Evolutionary conservation across 2,113 vertebrate genomes (phyloP).

Genomic region (Capreolus pygargus): DNA sequence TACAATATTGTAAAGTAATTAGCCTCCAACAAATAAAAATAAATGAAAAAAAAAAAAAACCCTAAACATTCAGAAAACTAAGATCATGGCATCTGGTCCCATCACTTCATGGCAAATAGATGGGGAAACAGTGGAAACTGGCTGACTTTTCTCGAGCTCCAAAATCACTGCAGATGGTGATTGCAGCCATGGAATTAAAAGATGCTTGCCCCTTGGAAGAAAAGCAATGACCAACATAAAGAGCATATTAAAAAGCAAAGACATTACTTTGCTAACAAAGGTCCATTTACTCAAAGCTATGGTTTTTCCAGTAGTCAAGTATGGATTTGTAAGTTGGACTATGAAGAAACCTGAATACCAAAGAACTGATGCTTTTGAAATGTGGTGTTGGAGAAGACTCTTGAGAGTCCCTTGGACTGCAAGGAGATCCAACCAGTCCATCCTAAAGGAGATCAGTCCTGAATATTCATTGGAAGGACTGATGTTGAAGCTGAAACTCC

Average conservation of each 20-base stretch:
- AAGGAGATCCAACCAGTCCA: neutral
- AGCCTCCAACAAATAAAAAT: no score
- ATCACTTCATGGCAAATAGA: neutral
- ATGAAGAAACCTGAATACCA: accelerated
- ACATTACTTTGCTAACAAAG: neutral
- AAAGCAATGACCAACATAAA: neutral
- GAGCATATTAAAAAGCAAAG: neutral
- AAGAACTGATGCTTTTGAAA: neutral
- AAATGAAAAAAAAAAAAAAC: no score
- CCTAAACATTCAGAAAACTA: neutral
- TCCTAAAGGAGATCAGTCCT: neutral
- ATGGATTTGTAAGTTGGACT: neutral
- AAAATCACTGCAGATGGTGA: neutral
- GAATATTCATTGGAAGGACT: neutral
- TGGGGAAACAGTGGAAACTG: neutral
- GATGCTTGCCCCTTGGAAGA: neutral
- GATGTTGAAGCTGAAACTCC: neutral
- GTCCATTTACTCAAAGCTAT: neutral
- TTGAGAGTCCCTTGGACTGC: neutral
- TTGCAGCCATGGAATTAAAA: neutral
- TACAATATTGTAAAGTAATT: no score
- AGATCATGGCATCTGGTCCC: neutral
- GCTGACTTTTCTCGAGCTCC: neutral
- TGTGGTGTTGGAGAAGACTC: neutral
- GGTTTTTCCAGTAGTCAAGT: neutral